Evolutionary conservation across 2,888 invertebrate species (phyloP), one percentile per base, ranked within the genome.

Genomic region (Isoperla grammatica): DNA sequence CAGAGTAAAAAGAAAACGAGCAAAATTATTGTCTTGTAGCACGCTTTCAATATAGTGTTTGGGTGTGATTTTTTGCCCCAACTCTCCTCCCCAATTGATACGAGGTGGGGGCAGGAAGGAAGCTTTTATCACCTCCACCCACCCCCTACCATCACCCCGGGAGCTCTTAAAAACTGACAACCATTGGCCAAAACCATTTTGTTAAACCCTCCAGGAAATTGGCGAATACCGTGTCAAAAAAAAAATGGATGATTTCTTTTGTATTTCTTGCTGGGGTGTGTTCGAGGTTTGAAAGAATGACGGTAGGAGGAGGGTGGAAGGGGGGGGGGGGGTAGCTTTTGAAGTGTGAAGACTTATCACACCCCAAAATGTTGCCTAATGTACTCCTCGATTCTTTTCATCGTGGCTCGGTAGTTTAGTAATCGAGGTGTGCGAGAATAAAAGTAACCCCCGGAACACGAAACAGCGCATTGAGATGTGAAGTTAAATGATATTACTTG

Each of bases 201-300:
- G 29, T 49, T 23, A 29, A 49, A 29, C 49, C 35, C 49, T 49
- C 37, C 59, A 59, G 55, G 48, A 59, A 59, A 59, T 59, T 59
- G 59, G 59, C 55, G 59, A 48, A 55, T 59, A 56, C 54, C 45
- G 55, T 55, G 59, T 59, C 35, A 48, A 56, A 59, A 22, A 56
- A 59, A 22, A 49, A 49, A 49, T 49, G 35, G 49, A 29, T 13
- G 29, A 49, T 29, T 49, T 49, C 49, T 49, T 49, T 49, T 49
- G 49, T 23, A 23, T 13, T 49, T n/a, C 8, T 29, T 4, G 12
- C 4, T 15, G 15, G 49, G 35, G 49, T 29, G 49, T 35, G 35
- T 29, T 23, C 49, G n/a, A 29, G n/a, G 5, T 12, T 40, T 12
- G 40, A 40, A 40, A 40, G 40, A 40, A 15, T 40, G 15, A 15